Percentiles rank a stretch among this genome's conserved stretches.
Conservation (phyloP, 2,888 invertebrate genomes). For the Drosophila neotestacea region DNA sequence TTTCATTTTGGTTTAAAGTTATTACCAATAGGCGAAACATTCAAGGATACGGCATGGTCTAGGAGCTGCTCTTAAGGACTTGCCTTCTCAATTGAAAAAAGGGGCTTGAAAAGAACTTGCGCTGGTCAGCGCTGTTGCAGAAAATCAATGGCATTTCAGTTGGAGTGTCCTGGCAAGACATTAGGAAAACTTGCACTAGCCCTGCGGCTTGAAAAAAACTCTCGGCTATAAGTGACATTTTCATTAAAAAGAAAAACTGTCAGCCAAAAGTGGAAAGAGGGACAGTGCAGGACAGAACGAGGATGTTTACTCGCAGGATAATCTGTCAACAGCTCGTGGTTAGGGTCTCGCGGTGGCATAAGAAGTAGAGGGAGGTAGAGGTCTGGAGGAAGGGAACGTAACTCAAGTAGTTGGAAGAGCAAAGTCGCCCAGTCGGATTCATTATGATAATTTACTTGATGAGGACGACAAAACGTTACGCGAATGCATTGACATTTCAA, state of each 20-base stretch:
- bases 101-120: constrained; percentile 26
- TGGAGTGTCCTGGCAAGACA: constrained; percentile 42
- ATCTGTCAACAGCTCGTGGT: constrained; percentile 33
- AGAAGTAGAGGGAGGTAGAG: constrained; percentile 23
- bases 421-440: constrained; percentile 73
- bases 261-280: constrained; percentile 20
- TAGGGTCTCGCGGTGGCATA: constrained; percentile 25
- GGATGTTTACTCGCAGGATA: constrained; percentile 44
- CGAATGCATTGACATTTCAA: constrained; percentile 75
- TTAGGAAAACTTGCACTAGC: constrained; percentile 50
- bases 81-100: constrained; percentile 33
- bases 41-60: constrained; percentile 23
- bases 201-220: constrained; percentile 50
- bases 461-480: constrained; percentile 28
- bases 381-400: constrained; percentile 26
- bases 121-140: constrained; percentile 72
- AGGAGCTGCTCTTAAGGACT: constrained; percentile 23
- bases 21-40: constrained; percentile 56
- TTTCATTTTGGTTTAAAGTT: constrained; percentile 34
- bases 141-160: constrained; percentile 65
- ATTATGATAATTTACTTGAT: constrained; percentile 79
- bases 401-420: constrained; percentile 74
- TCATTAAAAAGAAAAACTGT: constrained; percentile 71
- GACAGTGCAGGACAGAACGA: constrained; percentile 15
- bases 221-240: constrained; percentile 73